Conservation (phyloP, 53 echinoderm and acorn worm species). For the Glandiceps talaboti region DNA sequence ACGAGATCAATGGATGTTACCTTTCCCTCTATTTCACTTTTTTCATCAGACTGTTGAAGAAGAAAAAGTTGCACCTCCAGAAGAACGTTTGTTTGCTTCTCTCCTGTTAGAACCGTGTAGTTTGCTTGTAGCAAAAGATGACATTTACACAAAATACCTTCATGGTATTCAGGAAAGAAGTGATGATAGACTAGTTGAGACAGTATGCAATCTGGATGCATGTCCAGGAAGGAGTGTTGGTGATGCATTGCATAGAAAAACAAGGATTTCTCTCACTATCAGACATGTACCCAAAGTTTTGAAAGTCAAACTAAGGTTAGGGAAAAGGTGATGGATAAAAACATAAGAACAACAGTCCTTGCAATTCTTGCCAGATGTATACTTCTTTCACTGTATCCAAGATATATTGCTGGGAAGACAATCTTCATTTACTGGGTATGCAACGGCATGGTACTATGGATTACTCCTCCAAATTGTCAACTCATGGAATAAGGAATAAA, state of each 20-base stretch:
- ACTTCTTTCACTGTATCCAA: no score
- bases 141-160: conserved; percentile 64
- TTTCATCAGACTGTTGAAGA: no score
- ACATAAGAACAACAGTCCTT: no score
- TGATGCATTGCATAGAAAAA: conserved; percentile 40
- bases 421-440: no score
- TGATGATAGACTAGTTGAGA: conserved; percentile 31
- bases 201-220: conserved; percentile 37
- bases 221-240: conserved; percentile 24
- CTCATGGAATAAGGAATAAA: no score
- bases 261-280: conserved; percentile 73
- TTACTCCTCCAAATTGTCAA: no score
- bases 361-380: no score
- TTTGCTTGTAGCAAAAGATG: conserved; percentile 57
- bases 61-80: neutral
- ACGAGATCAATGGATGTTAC: no score
- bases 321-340: conserved; percentile 49
- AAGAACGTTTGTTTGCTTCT: conserved; percentile 15
- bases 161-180: conserved; percentile 67
- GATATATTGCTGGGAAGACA: no score
- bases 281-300: conserved; percentile 87
- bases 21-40: no score
- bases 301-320: conserved; percentile 46
- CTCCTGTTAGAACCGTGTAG: conserved; percentile 74
- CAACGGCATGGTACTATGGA: no score